Evolutionary conservation across 2,888 invertebrate species (phyloP), one percentile per base, ranked within the genome.

Genomic region (Pachycephus smyrnensis): DNA sequence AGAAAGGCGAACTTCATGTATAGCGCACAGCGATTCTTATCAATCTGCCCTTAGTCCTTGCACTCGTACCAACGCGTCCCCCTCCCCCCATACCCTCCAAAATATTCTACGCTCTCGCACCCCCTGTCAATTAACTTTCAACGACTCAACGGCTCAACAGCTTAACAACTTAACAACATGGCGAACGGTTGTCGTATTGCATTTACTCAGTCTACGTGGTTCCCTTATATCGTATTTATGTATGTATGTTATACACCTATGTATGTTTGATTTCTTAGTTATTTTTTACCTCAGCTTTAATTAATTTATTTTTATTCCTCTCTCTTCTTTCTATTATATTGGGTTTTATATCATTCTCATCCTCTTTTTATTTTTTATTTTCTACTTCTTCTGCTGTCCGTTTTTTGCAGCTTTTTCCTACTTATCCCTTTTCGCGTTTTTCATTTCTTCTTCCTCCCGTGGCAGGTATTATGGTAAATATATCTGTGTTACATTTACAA

Each of bases 141-240:
- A 83, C 81, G 83, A n/a, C n/a, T n/a, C n/a, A n/a, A n/a, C n/a
- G n/a, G 83, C 83, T 85, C 77, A 86, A 88, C 85, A 85, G 83
- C 83, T 82, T 84, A 88, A 88, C 88, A 86, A 84, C 83, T 86
- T 85, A 88, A 87, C 86, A 89, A 89, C 87, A 89, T 90, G 89
- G 89, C 89, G 88, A 90, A 86, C 84, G 84, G 82, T 89, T 86
- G 86, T 82, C 86, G 87, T 91, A 91, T 91, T 91, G 91, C 91
- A 91, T 90, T 91, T 89, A 88, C 89, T 91, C 91, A 91, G 91
- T 91, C 91, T 91, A 91, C 90, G 89, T 89, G 89, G 89, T 91
- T 91, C 82, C 88, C 89, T 90, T 89, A 89, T 87, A 84, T 84
- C 80, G 82, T 84, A 85, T 40, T 40, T 40, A 40, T 82, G 76